Evolutionary conservation across 1,140 invertebrate species (phyloP).

Genomic region (Gryon sp.): DNA sequence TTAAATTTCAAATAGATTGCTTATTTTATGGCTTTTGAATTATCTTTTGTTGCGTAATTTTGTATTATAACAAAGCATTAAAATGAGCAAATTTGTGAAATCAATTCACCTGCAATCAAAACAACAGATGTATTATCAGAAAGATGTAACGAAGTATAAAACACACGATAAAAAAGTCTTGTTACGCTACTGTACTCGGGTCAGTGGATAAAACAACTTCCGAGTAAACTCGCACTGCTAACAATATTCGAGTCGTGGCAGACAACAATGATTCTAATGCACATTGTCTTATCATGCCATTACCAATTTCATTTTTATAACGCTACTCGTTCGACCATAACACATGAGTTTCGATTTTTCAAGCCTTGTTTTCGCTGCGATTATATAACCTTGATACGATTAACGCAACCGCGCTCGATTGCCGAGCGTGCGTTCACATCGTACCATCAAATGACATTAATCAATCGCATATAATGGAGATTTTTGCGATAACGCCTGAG

Average conservation of each 20-base stretch:
- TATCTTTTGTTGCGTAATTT: no score
- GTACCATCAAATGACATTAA: constrained; percentile 58
- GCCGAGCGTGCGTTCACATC: constrained; percentile 29
- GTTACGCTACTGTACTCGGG: background rate
- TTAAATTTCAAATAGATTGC: no score
- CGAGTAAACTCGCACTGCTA: background rate
- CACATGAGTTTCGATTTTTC: constrained; percentile 46
- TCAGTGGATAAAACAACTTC: constrained; percentile 1
- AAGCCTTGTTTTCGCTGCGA: constrained; percentile 40
- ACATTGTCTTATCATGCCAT: constrained; percentile 26
- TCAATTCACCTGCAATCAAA: no score
- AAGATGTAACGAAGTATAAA: background rate
- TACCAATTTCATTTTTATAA: constrained; percentile 34
- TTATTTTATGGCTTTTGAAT: no score
- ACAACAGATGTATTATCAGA: no score
- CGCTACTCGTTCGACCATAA: background rate
- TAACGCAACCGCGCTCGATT: constrained; percentile 35
- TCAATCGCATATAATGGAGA: constrained; percentile 60
- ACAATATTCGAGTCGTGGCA: constrained; percentile 10
- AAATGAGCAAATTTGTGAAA: no score
- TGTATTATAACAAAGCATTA: no score
- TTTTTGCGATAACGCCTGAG: constrained; percentile 52
- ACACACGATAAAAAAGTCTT: background rate
- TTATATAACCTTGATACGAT: constrained; percentile 64
- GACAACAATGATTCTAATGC: constrained; percentile 36